Conservation (phyloP, 2,888 invertebrate species). For the Eupithecia abbreviata region DNA sequence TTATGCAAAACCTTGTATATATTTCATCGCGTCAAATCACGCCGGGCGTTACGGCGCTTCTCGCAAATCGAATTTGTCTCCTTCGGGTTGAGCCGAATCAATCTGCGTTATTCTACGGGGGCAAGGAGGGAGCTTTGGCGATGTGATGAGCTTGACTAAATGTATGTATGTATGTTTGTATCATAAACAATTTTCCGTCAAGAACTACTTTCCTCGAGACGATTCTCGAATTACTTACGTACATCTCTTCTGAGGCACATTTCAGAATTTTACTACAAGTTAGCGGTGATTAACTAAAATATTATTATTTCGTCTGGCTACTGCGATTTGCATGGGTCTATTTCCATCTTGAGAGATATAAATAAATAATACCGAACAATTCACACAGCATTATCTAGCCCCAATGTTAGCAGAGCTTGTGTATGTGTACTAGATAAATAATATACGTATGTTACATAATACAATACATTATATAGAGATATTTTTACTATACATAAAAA, state of each 20-base stretch:
- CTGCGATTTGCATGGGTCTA: not conserved
- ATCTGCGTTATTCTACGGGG: slow-evolving; percentile 68
- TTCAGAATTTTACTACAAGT: not conserved
- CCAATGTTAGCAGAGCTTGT: too few relatives aligned
- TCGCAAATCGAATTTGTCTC: slow-evolving; percentile 80
- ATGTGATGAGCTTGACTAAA: not conserved
- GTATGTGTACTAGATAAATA: too few relatives aligned
- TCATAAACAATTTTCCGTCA: too few relatives aligned
- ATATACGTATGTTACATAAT: too few relatives aligned
- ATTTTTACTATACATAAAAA: too few relatives aligned
- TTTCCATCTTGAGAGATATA: not conserved
- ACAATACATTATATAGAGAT: too few relatives aligned
- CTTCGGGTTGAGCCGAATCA: slow-evolving; percentile 75
- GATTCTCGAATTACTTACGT: not conserved
- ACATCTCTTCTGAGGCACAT: not conserved
- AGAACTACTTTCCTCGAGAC: too few relatives aligned
- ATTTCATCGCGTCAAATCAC: slow-evolving; percentile 64
- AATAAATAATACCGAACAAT: too few relatives aligned
- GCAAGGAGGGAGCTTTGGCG: slow-evolving; percentile 42
- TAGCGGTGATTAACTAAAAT: not conserved
- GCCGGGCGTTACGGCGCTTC: slow-evolving; percentile 50
- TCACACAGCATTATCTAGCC: too few relatives aligned
- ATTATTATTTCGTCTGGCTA: not conserved
- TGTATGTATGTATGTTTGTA: too few relatives aligned
- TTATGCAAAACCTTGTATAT: slow-evolving; percentile 55